phyloP scores from a whole-genome alignment of 2,888 invertebrate genomes.

The Trissolcus japonicus region DNA sequence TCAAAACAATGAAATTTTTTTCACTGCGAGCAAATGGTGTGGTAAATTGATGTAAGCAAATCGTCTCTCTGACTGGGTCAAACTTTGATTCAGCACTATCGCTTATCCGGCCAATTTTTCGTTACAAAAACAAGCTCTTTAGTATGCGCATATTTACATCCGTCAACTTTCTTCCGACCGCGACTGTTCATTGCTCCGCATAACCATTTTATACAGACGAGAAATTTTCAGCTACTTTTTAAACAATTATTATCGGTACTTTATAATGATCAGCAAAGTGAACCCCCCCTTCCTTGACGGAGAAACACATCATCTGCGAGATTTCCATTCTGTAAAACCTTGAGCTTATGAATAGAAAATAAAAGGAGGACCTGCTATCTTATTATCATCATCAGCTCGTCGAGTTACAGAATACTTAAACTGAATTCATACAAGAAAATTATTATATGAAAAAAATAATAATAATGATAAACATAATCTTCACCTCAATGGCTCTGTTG shows the following conservation, averaged over 20 bases:
- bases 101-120: constrained; percentile 28
- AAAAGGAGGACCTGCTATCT: constrained; percentile 8
- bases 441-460: too few relatives aligned
- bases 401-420: too few relatives aligned
- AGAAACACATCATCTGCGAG: too few relatives aligned
- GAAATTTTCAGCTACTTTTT: too few relatives aligned
- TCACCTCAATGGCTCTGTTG: too few relatives aligned
- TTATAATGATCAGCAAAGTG: neutral
- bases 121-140: constrained; percentile 25
- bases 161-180: constrained; percentile 18
- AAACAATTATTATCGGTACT: neutral
- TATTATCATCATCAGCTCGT: constrained; percentile 13
- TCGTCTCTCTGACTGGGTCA: constrained; percentile 38
- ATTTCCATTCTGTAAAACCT: constrained; percentile 8
- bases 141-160: constrained; percentile 18
- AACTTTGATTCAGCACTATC: constrained; percentile 25
- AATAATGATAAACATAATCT: too few relatives aligned
- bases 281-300: neutral
- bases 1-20: too few relatives aligned
- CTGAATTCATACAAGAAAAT: too few relatives aligned
- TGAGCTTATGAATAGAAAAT: constrained; percentile 31
- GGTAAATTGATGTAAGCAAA: constrained; percentile 37
- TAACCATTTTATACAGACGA: too few relatives aligned
- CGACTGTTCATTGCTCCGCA: constrained; percentile 6
- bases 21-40: constrained; percentile 44